Conservation (phyloP, 2,888 invertebrate species). For the Tenodera sinensis region DNA sequence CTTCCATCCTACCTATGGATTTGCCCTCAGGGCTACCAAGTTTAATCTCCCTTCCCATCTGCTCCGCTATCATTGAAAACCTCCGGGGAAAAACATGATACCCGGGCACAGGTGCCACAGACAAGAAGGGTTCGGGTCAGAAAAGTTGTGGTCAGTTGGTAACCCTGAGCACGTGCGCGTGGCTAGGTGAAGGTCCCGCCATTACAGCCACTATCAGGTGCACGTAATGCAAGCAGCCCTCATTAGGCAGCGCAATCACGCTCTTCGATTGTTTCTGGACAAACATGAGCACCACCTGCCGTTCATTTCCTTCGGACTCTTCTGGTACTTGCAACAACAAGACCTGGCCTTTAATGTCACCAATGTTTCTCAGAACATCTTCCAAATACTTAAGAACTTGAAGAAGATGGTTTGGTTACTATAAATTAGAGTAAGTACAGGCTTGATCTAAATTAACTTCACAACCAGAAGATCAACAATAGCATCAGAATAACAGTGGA, state of each 20-base stretch:
- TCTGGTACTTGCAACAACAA: background rate
- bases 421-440: no score
- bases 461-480: no score
- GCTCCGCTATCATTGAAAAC: background rate
- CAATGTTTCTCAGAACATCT: no score
- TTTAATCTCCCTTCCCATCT: background rate
- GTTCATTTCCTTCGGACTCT: background rate
- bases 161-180: conserved; percentile 1
- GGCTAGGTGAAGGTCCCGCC: background rate
- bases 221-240: conserved; percentile 21
- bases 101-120: no score
- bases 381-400: no score
- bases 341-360: background rate
- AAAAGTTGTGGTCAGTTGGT: conserved; percentile 1
- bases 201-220: conserved; percentile 24
- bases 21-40: background rate
- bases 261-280: conserved; percentile 26
- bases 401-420: no score
- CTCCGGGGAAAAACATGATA: background rate
- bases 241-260: conserved; percentile 27
- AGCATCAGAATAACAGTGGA: no score
- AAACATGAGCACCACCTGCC: background rate
- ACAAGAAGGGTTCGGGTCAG: background rate
- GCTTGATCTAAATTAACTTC: no score
- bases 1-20: background rate